Conservation (phyloP, 2,113 vertebrate species). For the Sinosuthora webbiana region DNA sequence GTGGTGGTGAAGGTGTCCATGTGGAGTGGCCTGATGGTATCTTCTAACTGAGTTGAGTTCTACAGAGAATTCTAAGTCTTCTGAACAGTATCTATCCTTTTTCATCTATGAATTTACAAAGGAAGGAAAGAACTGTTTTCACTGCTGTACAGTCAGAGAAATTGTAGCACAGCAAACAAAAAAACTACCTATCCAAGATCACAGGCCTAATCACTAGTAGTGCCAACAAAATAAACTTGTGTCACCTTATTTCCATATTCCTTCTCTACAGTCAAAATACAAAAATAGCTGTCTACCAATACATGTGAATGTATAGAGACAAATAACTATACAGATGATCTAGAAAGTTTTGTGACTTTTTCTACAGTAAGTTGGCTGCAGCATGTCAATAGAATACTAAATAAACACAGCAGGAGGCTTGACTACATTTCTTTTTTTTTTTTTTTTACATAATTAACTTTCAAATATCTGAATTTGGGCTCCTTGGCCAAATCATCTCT, state of each 20-base stretch:
- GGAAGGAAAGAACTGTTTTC: neutral
- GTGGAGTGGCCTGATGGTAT: neutral
- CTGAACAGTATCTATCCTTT: neutral
- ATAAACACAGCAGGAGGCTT: neutral
- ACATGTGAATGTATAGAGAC: neutral
- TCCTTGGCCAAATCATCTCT: neutral
- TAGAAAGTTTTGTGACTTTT: neutral
- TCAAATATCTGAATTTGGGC: neutral
- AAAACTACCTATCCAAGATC: neutral
- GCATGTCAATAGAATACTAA: neutral
- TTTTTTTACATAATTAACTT: neutral
- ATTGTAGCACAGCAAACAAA: neutral
- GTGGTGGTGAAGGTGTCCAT: neutral
- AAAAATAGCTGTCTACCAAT: neutral
- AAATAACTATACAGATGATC: neutral
- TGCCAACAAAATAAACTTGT: neutral
- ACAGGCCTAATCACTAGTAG: neutral
- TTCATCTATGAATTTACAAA: neutral
- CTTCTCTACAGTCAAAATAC: neutral
- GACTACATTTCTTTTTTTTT: neutral
- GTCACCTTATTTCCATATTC: neutral
- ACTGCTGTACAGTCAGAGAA: neutral
- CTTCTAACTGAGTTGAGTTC: neutral
- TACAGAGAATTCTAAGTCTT: neutral
- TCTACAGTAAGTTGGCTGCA: neutral